A percentile compares a stretch with the other conserved stretches of the same genome.
phyloP scores from a whole-genome alignment of 30 jellyfish, hydroid and myxozoan species.

The Cassiopea xamachana region DNA sequence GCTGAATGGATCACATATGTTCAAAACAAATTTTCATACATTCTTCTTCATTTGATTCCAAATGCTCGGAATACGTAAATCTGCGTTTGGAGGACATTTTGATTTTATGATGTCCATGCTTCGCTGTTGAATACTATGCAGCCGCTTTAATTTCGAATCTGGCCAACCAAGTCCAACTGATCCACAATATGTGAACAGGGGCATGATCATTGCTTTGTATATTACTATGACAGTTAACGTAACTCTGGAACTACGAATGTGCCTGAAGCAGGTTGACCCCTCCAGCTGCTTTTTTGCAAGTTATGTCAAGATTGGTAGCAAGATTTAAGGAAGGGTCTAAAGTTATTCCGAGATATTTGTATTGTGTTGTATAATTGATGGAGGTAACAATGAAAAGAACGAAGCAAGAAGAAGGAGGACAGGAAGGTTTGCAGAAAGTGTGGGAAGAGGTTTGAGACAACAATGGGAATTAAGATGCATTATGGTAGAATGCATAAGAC shows the following conservation, averaged over 20 bases:
- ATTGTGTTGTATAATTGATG: slow-evolving; percentile 34
- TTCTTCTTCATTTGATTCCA: slow-evolving; percentile 43
- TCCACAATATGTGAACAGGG: too few relatives aligned
- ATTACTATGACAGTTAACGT: slow-evolving; percentile 34
- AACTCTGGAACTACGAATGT: slow-evolving; percentile 60
- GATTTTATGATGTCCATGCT: slow-evolving; percentile 37
- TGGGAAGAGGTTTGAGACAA: too few relatives aligned
- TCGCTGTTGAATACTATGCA: slow-evolving; percentile 31
- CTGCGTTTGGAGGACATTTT: slow-evolving; percentile 43
- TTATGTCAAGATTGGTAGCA: slow-evolving; percentile 36
- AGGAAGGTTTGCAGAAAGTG: too few relatives aligned
- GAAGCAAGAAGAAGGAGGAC: too few relatives aligned
- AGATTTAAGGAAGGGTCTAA: slow-evolving; percentile 58
- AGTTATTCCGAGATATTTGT: slow-evolving; percentile 26
- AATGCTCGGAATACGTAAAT: slow-evolving; percentile 53
- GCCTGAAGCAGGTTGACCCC: slow-evolving; percentile 59
- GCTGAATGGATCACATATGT: slow-evolving; percentile 48
- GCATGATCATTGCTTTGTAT: too few relatives aligned
- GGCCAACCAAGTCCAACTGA: too few relatives aligned
- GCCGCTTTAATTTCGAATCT: slow-evolving; percentile 38
- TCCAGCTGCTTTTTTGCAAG: slow-evolving; percentile 62
- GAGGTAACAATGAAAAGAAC: too few relatives aligned
- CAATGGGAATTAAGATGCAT: too few relatives aligned
- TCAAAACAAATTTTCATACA: slow-evolving; percentile 40
- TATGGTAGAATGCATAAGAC: too few relatives aligned